Base-by-base conservation (phyloP, 2,113 vertebrate genomes). In the Cichladusa arquata region DNA sequence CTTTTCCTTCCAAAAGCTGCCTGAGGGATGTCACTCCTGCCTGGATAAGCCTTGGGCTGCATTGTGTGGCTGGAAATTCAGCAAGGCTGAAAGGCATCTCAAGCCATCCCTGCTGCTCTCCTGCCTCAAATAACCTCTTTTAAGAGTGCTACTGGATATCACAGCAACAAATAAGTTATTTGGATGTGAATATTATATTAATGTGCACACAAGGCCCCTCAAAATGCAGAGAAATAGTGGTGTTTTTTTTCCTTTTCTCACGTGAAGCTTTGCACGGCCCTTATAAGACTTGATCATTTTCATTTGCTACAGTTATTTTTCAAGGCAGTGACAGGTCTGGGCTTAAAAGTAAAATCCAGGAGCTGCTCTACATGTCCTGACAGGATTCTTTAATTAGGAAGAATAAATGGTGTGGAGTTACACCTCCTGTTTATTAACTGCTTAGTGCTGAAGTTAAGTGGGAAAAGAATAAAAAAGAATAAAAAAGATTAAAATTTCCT, bases 1-100 rank as follows among this genome's bases (percentile, higher is more conserved):
- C 48, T 71, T 33, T 81, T 62, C 58, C 62, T 66, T 44, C 31
- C 57, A 25, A 17, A 65, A 65, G 45, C 11, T 6, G 28, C 0
- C 0, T 7, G 56, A 53, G 47, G 67, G 48, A 14, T 0, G 0
- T 48, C 5, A 1, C 45, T 71, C 34, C 66, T 33, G 1, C 6
- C 42, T 19, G 34, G 34, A 12, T 40, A 11, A 31, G 19, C 56
- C 48, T 54, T 13, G 24, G 58, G 3, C 58, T 61, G 54, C 1
- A 0, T 12, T 31, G 26, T 56, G 65, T 38, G 11, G 33, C 18
- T 6, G 40, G 40, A 29, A 57, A 50, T 38, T 61, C 19, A 2
- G 22, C 58, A n/a, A 80, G 28, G 40, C 45, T 74, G 23, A 14
- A 34, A 60, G 61, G 19, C 6, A 3, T 22, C 34, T 71, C 44